These are phyloP conservation scores for Pseudomyrmex dendroicus DNA, from an alignment of 1,140 invertebrate genomes.

Conservation along the genomic window DNA sequence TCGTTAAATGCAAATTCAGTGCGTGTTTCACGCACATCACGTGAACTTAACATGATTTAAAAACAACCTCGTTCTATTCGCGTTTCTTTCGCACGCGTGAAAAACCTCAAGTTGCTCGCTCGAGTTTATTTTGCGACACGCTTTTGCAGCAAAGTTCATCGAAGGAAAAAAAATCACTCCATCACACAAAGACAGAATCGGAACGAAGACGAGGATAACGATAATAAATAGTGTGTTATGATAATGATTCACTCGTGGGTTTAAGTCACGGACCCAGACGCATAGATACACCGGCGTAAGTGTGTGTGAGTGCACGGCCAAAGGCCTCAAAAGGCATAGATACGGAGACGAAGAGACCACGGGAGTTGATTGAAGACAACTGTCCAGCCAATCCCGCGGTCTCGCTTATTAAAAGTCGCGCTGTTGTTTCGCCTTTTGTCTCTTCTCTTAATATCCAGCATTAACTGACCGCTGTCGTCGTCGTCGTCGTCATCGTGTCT, in stretches of 20 bases:
- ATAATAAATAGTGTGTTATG: conserved; percentile 64
- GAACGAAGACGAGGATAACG: conserved; percentile 23
- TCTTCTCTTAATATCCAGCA: conserved; percentile 78
- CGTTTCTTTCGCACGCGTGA: background rate
- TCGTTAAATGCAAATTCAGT: background rate
- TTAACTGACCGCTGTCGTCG: conserved; percentile 73
- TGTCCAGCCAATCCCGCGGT: conserved; percentile 80
- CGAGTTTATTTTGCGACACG: background rate
- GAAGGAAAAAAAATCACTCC: background rate
- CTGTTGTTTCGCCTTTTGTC: conserved; percentile 83
- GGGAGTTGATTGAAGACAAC: conserved; percentile 83
- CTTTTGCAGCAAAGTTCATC: background rate
- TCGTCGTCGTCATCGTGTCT: conserved; percentile 3
- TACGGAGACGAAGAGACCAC: conserved; percentile 75
- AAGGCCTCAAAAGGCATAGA: conserved; percentile 60
- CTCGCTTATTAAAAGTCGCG: conserved; percentile 82
- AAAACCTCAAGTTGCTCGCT: background rate
- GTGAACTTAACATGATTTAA: conserved; percentile 36
- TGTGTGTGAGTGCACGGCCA: conserved; percentile 49
- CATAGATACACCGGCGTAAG: background rate
- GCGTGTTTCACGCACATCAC: conserved; percentile 46
- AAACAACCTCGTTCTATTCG: conserved; percentile 15
- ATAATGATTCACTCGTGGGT: conserved; percentile 68
- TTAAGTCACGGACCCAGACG: conserved; percentile 61
- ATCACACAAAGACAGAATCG: background rate